Evolutionary conservation across 2,797 vertebrate species (phyloP).

Genomic region (Bufotes viridis): DNA sequence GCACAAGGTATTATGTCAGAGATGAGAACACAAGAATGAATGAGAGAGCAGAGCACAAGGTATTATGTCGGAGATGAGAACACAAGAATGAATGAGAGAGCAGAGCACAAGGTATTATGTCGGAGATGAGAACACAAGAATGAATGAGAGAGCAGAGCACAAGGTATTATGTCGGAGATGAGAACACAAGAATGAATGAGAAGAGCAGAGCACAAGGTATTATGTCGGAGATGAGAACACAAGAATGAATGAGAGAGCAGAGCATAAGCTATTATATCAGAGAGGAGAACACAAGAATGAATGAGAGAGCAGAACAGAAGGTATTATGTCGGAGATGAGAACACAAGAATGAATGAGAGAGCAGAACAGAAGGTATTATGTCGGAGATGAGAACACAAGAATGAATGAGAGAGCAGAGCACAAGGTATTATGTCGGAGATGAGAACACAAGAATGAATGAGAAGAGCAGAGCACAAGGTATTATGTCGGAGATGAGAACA

Average conservation of each 20-base stretch:
- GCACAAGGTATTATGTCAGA: neutral
- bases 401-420: neutral
- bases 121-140: neutral
- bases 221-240: neutral
- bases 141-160: neutral
- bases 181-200: neutral
- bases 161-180: neutral
- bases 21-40: neutral
- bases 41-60: neutral
- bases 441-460: neutral
- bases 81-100: neutral
- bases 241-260: neutral
- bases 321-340: neutral
- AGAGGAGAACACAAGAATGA: neutral
- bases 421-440: neutral
- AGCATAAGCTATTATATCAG: neutral
- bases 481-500: neutral
- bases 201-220: neutral
- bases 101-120: neutral
- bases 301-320: neutral
- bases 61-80: neutral
- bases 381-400: neutral
- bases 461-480: neutral
- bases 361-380: neutral
- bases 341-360: neutral